Evolutionary conservation across 2,113 vertebrate genomes (phyloP).

Genomic region (Phoxinus phoxinus): DNA sequence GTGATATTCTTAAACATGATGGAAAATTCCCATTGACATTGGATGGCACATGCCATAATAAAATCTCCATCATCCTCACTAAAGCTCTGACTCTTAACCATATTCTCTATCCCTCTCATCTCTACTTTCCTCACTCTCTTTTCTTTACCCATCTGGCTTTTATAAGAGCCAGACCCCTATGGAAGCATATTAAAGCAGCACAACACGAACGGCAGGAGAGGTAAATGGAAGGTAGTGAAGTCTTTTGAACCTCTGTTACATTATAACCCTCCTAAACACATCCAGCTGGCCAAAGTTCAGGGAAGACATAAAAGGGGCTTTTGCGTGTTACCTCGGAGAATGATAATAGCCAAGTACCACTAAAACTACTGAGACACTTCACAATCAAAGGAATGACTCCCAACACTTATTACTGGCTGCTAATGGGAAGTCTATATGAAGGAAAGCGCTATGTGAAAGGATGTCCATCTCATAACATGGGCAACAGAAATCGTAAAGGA

Average conservation of each 20-base stretch:
- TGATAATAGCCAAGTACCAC: constrained; percentile 77
- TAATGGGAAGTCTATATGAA: constrained; percentile 74
- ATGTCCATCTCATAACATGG: constrained; percentile 67
- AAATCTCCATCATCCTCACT: constrained; percentile 21
- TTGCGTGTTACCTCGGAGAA: constrained; percentile 77
- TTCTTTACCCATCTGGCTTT: constrained; percentile 75
- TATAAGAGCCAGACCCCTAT: constrained; percentile 82
- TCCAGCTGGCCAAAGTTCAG: constrained; percentile 84
- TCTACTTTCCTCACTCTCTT: constrained; percentile 68
- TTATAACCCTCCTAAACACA: constrained; percentile 85
- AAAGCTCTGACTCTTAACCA: constrained; percentile 5
- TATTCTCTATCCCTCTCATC: constrained; percentile 45
- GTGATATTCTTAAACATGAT: not conserved
- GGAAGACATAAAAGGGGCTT: constrained; percentile 76
- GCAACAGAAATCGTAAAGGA: constrained; percentile 62
- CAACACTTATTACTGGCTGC: constrained; percentile 73
- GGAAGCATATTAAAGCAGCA: constrained; percentile 81
- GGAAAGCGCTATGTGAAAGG: constrained; percentile 64
- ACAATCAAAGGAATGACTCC: constrained; percentile 77
- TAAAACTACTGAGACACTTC: constrained; percentile 80
- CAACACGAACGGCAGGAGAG: constrained; percentile 82
- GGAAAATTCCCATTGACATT: constrained; percentile 46
- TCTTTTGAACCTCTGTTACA: constrained; percentile 84
- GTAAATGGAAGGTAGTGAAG: constrained; percentile 83
- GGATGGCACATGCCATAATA: constrained; percentile 12